Conservation (phyloP, 2,888 invertebrate species). For the Philopedon plagiatum region DNA sequence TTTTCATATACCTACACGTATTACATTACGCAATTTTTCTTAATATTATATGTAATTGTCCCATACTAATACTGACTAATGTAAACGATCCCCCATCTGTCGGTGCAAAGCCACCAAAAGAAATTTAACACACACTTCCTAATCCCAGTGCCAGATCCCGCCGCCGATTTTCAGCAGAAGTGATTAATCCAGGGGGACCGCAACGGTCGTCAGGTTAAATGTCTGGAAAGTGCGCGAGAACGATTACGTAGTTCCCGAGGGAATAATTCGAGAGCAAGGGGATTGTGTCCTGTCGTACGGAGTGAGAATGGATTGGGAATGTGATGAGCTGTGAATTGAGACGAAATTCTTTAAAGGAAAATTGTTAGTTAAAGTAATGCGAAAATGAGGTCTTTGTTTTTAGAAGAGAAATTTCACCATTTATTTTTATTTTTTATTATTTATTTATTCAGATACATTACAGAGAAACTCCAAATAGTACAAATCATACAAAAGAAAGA, state of each 20-base stretch:
- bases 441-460: no score
- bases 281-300: constrained; percentile 33
- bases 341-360: neutral
- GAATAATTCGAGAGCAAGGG: constrained; percentile 37
- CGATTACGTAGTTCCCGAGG: constrained; percentile 40
- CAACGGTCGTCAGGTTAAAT: constrained; percentile 47
- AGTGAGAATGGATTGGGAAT: constrained; percentile 26
- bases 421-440: no score
- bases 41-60: no score
- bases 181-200: constrained; percentile 43
- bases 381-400: no score
- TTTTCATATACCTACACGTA: no score
- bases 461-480: no score
- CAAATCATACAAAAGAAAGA: no score
- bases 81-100: constrained; percentile 4
- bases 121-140: constrained; percentile 26
- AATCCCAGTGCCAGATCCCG: constrained; percentile 14
- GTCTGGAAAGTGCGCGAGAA: constrained; percentile 45
- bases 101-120: constrained; percentile 15
- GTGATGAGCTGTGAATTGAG: constrained; percentile 35
- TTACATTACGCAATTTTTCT: no score
- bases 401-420: no score
- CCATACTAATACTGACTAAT: constrained; percentile 2
- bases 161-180: constrained; percentile 23
- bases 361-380: neutral